Evolutionary conservation across 2,888 invertebrate species (phyloP).

Genomic region (Ophraella communa): DNA sequence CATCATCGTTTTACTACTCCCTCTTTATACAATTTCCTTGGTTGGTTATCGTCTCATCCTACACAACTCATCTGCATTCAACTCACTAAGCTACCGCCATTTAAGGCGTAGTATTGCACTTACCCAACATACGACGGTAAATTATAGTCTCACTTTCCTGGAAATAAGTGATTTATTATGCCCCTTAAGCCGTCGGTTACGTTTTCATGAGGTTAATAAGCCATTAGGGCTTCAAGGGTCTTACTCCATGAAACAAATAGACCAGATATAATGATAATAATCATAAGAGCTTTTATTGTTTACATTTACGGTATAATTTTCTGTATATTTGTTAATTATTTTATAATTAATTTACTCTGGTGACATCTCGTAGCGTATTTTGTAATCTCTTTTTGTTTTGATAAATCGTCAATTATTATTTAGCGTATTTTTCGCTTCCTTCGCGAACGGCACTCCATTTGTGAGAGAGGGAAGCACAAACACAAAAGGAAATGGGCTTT

Average conservation of each 20-base stretch:
- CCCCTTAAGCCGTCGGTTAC: slow-evolving; percentile 30
- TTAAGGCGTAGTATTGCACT: slow-evolving; percentile 54
- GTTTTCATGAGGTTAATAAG: slow-evolving; percentile 32
- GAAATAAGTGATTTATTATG: slow-evolving; percentile 51
- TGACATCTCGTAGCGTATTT: not conserved
- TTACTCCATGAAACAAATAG: slow-evolving; percentile 1
- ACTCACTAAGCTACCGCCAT: slow-evolving; percentile 56
- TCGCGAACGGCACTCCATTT: slow-evolving; percentile 23
- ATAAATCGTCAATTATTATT: slow-evolving; percentile 16
- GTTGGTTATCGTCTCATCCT: slow-evolving; percentile 53
- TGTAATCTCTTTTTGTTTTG: not conserved
- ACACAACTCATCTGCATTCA: slow-evolving; percentile 60
- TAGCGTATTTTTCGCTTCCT: slow-evolving; percentile 15
- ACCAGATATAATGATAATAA: not conserved
- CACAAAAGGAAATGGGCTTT: slow-evolving; percentile 32
- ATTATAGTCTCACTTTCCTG: slow-evolving; percentile 53
- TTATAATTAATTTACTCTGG: not conserved
- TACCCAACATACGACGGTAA: slow-evolving; percentile 55
- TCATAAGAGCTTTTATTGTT: too few species aligned
- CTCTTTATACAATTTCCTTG: not conserved
- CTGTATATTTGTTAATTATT: too few species aligned
- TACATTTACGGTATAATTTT: too few species aligned
- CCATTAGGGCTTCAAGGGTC: slow-evolving; percentile 14
- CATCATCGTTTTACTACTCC: not conserved
- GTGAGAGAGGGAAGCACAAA: slow-evolving; percentile 8